phyloP scores from a whole-genome alignment of 2,113 vertebrate genomes.

The Aphyosemion australe region DNA sequence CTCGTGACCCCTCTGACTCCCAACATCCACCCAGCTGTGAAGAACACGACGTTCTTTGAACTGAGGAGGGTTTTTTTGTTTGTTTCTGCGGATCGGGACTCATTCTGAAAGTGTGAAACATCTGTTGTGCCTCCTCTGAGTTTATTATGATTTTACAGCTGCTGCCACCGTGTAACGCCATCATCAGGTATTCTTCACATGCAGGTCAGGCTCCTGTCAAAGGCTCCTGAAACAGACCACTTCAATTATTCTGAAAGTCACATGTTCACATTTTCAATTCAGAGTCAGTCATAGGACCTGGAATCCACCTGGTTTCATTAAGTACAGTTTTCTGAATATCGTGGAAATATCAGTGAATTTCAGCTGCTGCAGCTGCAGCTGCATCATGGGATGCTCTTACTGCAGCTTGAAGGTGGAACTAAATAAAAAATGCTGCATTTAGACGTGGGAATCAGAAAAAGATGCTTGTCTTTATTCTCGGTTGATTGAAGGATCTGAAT shows the following conservation, averaged over 20 bases:
- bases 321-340: constrained; percentile 6
- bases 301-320: constrained; percentile 47
- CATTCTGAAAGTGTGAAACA: constrained; percentile 38
- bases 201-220: constrained; percentile 1
- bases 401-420: constrained; percentile 43
- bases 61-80: neutral
- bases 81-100: constrained; percentile 17
- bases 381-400: constrained; percentile 23
- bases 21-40: neutral
- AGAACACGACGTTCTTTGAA: constrained; percentile 1
- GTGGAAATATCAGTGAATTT: neutral
- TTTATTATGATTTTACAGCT: constrained; percentile 1
- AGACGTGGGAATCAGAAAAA: constrained; percentile 29
- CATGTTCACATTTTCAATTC: constrained; percentile 53
- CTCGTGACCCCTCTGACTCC: constrained; percentile 4
- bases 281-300: constrained; percentile 47
- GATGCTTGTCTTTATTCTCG: neutral
- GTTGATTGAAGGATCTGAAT: no score
- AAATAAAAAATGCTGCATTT: constrained; percentile 31
- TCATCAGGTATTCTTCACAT: neutral
- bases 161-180: neutral
- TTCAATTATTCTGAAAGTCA: constrained; percentile 58
- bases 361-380: constrained; percentile 45
- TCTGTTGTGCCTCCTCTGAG: neutral
- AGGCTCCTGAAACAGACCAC: constrained; percentile 38